phyloP scores from a whole-genome alignment of 2,797 vertebrate species.

The Schizopygopsis pylzovi region DNA sequence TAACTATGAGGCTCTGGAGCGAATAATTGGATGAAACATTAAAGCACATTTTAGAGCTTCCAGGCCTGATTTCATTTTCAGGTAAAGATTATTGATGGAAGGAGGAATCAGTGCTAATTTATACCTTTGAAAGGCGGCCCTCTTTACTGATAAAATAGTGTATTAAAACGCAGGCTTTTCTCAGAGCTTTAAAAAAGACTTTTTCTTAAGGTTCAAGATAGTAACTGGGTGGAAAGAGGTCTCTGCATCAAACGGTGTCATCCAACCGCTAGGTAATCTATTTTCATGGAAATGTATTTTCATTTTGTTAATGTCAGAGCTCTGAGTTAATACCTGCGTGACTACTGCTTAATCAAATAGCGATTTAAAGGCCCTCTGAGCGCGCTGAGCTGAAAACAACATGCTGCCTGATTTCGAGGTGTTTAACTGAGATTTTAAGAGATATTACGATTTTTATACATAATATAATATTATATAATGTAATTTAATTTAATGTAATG shows the following conservation, averaged over 20 bases:
- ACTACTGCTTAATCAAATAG: slow-evolving; percentile 17
- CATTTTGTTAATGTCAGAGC: slow-evolving; percentile 21
- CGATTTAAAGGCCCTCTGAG: not conserved
- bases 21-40: slow-evolving; percentile 79
- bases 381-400: slow-evolving; percentile 68
- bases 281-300: slow-evolving; percentile 29
- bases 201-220: slow-evolving; percentile 20
- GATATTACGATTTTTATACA: no score
- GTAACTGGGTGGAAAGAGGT: slow-evolving; percentile 2
- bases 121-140: slow-evolving; percentile 72
- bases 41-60: slow-evolving; percentile 69
- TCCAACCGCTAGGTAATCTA: slow-evolving; percentile 6
- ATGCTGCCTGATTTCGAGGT: not conserved
- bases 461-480: no score
- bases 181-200: slow-evolving; percentile 18
- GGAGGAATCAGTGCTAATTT: slow-evolving; percentile 74
- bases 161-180: slow-evolving; percentile 67
- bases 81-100: slow-evolving; percentile 82
- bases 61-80: slow-evolving; percentile 77
- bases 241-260: not conserved
- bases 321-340: slow-evolving; percentile 1
- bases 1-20: slow-evolving; percentile 75
- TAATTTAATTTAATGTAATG: no score
- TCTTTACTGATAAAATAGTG: slow-evolving; percentile 56
- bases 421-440: not conserved